These are phyloP conservation scores for Hyposoter dolosus DNA, from an alignment of 2,888 invertebrate genomes.

Conservation along the genomic window DNA sequence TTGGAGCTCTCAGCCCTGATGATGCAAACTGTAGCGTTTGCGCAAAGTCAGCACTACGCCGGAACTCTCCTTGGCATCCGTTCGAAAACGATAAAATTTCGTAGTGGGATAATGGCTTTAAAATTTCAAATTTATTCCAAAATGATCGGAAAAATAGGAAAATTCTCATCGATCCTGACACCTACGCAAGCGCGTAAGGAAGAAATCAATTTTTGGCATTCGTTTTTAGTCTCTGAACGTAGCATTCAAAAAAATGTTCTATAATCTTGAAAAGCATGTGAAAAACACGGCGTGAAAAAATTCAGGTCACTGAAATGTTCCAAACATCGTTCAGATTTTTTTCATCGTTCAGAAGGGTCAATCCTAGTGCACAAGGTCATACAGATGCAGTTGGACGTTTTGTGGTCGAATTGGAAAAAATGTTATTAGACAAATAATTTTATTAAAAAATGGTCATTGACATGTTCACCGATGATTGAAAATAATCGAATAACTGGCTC, in stretches of 20 bases:
- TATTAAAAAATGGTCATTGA: not conserved
- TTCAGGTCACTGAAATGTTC: too few species aligned
- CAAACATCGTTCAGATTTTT: too few species aligned
- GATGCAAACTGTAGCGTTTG: too few species aligned
- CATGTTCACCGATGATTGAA: not conserved
- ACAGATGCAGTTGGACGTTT: not conserved
- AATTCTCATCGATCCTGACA: not conserved
- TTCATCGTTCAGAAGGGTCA: not conserved
- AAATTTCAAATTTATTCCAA: not conserved
- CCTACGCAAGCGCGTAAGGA: not conserved
- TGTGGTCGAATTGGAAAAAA: not conserved
- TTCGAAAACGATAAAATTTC: not conserved
- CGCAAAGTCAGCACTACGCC: not conserved
- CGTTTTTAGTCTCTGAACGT: not conserved
- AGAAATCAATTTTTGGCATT: not conserved
- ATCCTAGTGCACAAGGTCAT: not conserved
- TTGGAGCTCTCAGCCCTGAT: not conserved
- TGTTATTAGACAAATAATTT: not conserved
- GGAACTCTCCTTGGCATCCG: not conserved
- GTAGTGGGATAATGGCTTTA: not conserved
- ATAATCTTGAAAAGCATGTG: too few species aligned
- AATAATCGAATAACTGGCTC: not conserved
- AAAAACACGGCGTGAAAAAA: too few species aligned
- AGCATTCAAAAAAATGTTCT: too few species aligned
- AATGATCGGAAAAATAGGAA: not conserved